phyloP scores from a whole-genome alignment of 2,888 invertebrate genomes.

The Lycia hirtaria region DNA sequence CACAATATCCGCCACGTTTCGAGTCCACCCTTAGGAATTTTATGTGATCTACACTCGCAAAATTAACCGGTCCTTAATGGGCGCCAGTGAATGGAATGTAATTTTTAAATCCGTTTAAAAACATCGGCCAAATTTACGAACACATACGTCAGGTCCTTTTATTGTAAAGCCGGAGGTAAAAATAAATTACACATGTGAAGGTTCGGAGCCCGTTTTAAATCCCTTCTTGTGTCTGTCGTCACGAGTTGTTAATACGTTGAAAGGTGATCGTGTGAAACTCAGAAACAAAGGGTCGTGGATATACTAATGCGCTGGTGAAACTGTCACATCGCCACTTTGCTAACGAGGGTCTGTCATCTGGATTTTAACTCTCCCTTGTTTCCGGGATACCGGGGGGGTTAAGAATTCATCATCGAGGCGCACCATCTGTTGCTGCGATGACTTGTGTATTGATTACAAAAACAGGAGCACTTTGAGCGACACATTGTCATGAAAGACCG shows the following conservation, averaged over 20 bases:
- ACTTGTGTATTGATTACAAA: slow-evolving; percentile 23
- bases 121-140: slow-evolving; percentile 54
- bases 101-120: slow-evolving; percentile 64
- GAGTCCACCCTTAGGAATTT: slow-evolving; percentile 64
- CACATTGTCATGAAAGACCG: not conserved
- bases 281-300: slow-evolving; percentile 57
- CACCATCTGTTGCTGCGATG: slow-evolving; percentile 42
- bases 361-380: slow-evolving; percentile 68
- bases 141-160: slow-evolving; percentile 45
- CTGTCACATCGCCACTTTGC: slow-evolving; percentile 76
- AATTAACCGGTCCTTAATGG: slow-evolving; percentile 70
- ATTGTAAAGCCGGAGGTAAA: slow-evolving; percentile 34
- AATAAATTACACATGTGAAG: slow-evolving; percentile 44
- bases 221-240: slow-evolving; percentile 41
- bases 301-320: slow-evolving; percentile 64
- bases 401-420: slow-evolving; percentile 45
- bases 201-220: slow-evolving; percentile 40
- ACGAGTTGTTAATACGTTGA: slow-evolving; percentile 61
- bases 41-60: slow-evolving; percentile 67
- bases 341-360: slow-evolving; percentile 80
- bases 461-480: slow-evolving; percentile 13
- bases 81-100: slow-evolving; percentile 60
- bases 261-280: slow-evolving; percentile 70
- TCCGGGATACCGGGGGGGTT: slow-evolving; percentile 62
- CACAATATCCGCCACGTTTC: slow-evolving; percentile 75